Percentiles rank a stretch among this genome's conserved stretches.
phyloP scores from a whole-genome alignment of 2,113 vertebrate genomes.

The Epinephelus moara region DNA sequence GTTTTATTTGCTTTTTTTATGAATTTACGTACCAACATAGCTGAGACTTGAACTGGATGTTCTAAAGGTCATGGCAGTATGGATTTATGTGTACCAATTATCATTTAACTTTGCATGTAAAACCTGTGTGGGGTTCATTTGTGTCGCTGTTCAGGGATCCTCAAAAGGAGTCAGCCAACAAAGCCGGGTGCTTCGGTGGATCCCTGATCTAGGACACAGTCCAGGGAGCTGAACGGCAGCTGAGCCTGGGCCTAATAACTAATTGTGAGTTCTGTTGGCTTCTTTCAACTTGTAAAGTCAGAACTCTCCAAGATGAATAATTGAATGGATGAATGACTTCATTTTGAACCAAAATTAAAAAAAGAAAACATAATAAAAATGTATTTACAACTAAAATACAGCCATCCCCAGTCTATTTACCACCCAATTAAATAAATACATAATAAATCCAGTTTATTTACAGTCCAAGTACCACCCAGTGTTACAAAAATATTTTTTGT shows the following conservation, averaged over 20 bases:
- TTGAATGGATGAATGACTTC: no score
- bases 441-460: no score
- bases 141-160: conserved; percentile 13
- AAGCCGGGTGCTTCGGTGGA: background rate
- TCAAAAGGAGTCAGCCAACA: conserved; percentile 24
- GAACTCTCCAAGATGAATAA: background rate
- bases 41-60: background rate
- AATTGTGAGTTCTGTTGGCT: background rate
- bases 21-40: background rate
- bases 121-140: background rate
- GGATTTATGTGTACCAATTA: background rate
- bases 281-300: conserved; percentile 1
- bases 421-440: no score
- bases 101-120: background rate
- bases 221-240: background rate
- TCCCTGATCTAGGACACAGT: no score
- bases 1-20: background rate
- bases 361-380: no score
- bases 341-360: no score
- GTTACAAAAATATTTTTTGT: no score
- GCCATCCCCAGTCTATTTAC: no score
- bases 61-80: background rate
- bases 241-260: background rate
- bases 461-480: no score
- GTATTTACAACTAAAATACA: no score